Evolutionary conservation across 2,113 vertebrate genomes (phyloP), one percentile per base, ranked within the genome.

Genomic region (Pomatostomus ruficeps): DNA sequence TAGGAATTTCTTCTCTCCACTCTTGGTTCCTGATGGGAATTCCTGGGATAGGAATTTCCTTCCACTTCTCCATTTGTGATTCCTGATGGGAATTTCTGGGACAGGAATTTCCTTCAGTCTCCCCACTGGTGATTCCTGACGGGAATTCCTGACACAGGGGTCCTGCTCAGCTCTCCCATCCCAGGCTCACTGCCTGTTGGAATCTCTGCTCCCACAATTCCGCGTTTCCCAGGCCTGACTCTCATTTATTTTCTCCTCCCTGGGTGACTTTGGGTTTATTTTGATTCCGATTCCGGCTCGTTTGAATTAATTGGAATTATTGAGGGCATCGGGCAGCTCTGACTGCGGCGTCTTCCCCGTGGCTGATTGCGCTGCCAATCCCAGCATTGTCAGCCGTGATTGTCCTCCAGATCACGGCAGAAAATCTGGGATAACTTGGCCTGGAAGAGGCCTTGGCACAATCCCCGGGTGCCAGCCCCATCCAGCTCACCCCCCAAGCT

Each of bases 321-420:
- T 57, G 58, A 91, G 79, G 46, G 17, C 46, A 62, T 57, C 6
- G 0, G 28, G 42, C 79, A 57, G 14, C 59, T 66, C 77, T 36
- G 24, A 25, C 77, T 45, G 35, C 35, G 1, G 25, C 40, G 1
- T 57, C 62, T 42, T 75, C 48, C 5, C 25, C 2, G 18, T 5
- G 51, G 75, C 16, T 94, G 91, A 85, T 82, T 65, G 67, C 54
- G 83, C 54, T 85, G 88, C 78, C 80, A 51, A 9, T 76, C 82
- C 76, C 52, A 49, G 62, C 59, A 61, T 67, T 77, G 83, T 59
- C 63, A 42, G 85, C 72, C 66, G 55, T n/a, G 79, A 86, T 84
- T 94, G 90, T 43, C 63, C 78, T 90, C 85, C 85, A 73, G 85
- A 88, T 89, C 84, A 49, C 42, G 76, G 88, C 71, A 77, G 82